Evolutionary conservation across 1,140 invertebrate genomes (phyloP).

Genomic region (Drosophila kurseongensis): DNA sequence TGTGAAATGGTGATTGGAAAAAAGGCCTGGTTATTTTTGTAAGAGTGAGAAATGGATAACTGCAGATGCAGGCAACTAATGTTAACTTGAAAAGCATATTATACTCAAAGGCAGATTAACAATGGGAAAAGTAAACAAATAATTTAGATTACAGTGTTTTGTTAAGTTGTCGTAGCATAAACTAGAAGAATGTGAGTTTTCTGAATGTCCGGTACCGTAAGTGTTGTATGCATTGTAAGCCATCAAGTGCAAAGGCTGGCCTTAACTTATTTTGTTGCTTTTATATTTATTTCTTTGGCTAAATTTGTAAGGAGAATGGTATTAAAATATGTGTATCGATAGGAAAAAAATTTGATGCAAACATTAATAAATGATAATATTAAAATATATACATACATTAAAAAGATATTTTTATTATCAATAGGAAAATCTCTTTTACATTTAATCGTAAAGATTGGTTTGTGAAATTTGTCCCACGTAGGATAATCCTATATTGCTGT

Average conservation of each 20-base stretch:
- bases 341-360: constrained; percentile 22
- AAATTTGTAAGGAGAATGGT: not conserved
- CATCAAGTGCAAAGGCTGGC: constrained; percentile 39
- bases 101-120: not conserved
- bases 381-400: constrained; percentile 7
- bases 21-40: constrained; percentile 40
- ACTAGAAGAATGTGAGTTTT: constrained; percentile 7
- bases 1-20: constrained; percentile 18
- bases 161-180: not conserved
- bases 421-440: too few relatives aligned
- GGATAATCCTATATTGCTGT: too few relatives aligned
- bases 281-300: constrained; percentile 13
- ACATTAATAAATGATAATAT: constrained; percentile 41
- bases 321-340: constrained; percentile 7
- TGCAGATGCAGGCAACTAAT: constrained; percentile 8
- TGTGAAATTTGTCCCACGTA: too few relatives aligned
- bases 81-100: constrained; percentile 5
- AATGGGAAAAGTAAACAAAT: not conserved
- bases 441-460: too few relatives aligned
- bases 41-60: constrained; percentile 21
- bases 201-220: constrained; percentile 10
- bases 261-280: constrained; percentile 31
- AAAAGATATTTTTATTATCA: too few relatives aligned
- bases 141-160: not conserved
- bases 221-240: constrained; percentile 44